These are phyloP conservation scores for Magallana ariakensis DNA, from an alignment of 1,140 invertebrate species.

Conservation along the genomic window DNA sequence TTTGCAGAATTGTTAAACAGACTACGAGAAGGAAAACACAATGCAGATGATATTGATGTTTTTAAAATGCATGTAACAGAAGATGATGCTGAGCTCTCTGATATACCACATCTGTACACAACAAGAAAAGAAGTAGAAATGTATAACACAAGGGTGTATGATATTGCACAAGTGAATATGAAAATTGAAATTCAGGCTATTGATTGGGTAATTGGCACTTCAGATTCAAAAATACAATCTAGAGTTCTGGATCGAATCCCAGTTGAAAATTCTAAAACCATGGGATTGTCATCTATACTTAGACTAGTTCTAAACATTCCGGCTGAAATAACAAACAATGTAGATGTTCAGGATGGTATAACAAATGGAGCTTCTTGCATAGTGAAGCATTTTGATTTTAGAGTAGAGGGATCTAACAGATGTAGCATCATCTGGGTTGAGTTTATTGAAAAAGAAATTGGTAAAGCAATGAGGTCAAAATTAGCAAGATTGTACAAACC, in stretches of 20 bases:
- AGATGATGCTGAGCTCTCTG: not conserved
- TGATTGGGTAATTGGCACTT: not conserved
- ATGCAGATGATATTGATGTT: slow-evolving; percentile 36
- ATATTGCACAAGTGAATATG: not conserved
- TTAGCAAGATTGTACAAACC: slow-evolving; percentile 53
- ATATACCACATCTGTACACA: not conserved
- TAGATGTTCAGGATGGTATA: slow-evolving; percentile 55
- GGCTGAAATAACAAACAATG: slow-evolving; percentile 22
- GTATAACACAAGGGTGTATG: not conserved
- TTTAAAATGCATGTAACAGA: not conserved
- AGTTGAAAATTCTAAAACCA: not conserved
- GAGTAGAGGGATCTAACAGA: not conserved
- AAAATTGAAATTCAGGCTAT: not conserved
- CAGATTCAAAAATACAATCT: not conserved
- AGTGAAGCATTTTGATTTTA: slow-evolving; percentile 49
- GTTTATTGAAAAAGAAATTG: slow-evolving; percentile 50
- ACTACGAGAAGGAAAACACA: slow-evolving; percentile 52
- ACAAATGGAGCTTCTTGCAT: slow-evolving; percentile 58
- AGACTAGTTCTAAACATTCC: no score
- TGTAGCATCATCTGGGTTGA: slow-evolving; percentile 56
- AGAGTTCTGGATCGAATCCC: not conserved
- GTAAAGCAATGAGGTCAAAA: slow-evolving; percentile 27
- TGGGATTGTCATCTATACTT: not conserved
- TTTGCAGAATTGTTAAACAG: slow-evolving; percentile 58
- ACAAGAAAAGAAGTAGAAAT: not conserved